A percentile compares a stretch with the other conserved stretches of the same genome.
Evolutionary conservation across 1,140 invertebrate species (phyloP).

Genomic region (Hirudo medicinalis): DNA sequence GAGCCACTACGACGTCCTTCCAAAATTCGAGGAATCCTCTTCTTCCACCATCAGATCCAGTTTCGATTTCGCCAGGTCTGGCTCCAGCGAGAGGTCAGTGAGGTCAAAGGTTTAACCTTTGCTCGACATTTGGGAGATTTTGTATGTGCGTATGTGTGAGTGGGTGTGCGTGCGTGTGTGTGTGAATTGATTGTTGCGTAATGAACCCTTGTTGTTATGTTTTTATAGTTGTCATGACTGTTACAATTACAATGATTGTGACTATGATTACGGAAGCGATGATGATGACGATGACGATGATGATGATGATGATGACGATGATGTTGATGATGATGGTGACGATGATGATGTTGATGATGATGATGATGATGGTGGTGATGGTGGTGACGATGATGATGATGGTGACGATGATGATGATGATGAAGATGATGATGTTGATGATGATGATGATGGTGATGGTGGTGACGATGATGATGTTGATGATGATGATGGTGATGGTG

Average conservation of each 20-base stretch:
- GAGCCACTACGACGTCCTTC: not conserved
- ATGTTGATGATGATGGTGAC: not conserved
- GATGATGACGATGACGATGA: too few species aligned
- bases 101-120: not conserved
- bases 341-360: not conserved
- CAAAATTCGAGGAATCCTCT: not conserved
- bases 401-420: not conserved
- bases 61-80: conserved; percentile 13
- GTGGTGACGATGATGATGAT: not conserved
- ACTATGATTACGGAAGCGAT: not conserved
- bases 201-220: not conserved
- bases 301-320: not conserved
- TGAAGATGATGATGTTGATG: not conserved
- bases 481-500: not conserved
- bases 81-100: not conserved
- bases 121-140: not conserved
- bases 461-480: not conserved
- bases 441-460: not conserved
- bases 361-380: not conserved
- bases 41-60: not conserved
- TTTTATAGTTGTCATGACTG: not conserved
- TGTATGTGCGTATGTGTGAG: too few species aligned
- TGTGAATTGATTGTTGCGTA: not conserved
- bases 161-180: not conserved
- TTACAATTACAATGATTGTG: not conserved